Base-by-base conservation (phyloP, 2,113 vertebrate species). In the Apistogramma diplotaenia region DNA sequence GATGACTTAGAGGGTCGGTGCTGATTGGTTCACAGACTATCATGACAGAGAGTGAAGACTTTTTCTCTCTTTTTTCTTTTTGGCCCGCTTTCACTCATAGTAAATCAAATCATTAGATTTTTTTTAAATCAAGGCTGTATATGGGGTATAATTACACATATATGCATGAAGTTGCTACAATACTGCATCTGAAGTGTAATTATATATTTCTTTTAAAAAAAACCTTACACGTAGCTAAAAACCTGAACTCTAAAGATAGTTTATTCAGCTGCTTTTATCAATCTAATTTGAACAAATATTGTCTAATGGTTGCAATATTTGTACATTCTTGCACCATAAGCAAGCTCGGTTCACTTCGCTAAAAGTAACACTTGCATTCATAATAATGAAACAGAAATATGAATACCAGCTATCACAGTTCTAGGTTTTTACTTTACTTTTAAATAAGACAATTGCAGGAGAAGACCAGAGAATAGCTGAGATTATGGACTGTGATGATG, bases 21-120 rank as follows among this genome's bases (percentile, higher is more conserved):
- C 77, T 73, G 76, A 90, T 82, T 86, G 89, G 91, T 93, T 94
- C 91, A 93, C 87, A 92, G 91, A 93, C 85, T 89, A 78, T 79
- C 79, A 77, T 67, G 73, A 61, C 86, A 79, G 37, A 88, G 37
- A 88, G 78, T 78, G 76, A 91, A 83, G 40, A 70, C 62, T 59
- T 86, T 89, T 37, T 74, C 2, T 88, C 86, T 74, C 87, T 25
- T 65, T 1, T 88, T 89, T 72, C 82, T 74, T 78, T 87, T 79
- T 71, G 54, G 72, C 82, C 79, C 92, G 79, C 87, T 89, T 87
- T 89, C 79, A 84, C 76, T 89, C 59, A 54, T 90, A 85, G 83
- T 87, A 65, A 92, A 82, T 76, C 76, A 46, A 84, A 81, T 65
- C 40, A 83, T 81, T 78, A 51, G 76, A 58, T n/a, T 35, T 35